Percentiles rank a stretch among this genome's conserved stretches.
Conservation (phyloP, 2,113 vertebrate genomes). For the Carettochelys insculpta region DNA sequence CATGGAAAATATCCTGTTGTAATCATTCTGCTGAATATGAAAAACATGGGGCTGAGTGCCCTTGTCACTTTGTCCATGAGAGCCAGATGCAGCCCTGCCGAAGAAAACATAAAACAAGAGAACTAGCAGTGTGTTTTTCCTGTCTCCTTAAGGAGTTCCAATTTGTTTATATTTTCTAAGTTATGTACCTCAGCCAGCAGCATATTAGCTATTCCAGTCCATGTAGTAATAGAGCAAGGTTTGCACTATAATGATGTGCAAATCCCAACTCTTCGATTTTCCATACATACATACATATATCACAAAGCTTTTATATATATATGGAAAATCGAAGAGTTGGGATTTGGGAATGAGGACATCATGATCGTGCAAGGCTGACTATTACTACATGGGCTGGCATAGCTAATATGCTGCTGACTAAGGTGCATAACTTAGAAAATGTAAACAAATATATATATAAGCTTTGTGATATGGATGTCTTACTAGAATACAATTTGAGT, state of each 20-base stretch:
- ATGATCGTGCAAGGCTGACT: accelerated
- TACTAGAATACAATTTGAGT: too few species aligned
- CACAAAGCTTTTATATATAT: too few species aligned
- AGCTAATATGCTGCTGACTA: not conserved
- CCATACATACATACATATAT: too few species aligned
- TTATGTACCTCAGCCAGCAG: not conserved
- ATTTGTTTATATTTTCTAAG: not conserved
- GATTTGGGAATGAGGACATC: accelerated
- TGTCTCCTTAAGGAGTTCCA: accelerated
- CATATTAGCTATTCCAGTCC: not conserved
- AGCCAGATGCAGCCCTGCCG: not conserved
- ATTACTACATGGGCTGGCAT: accelerated
- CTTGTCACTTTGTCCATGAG: not conserved
- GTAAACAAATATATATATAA: not conserved
- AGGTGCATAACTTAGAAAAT: not conserved
- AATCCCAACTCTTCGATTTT: not conserved
- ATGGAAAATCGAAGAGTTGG: too few species aligned
- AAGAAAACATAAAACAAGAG: not conserved
- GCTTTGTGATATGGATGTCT: too few species aligned
- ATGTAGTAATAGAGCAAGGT: accelerated
- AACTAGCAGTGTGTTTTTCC: not conserved
- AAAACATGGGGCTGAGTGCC: not conserved
- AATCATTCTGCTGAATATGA: accelerated
- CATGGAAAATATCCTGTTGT: not conserved
- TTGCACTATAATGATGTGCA: accelerated